Evolutionary conservation across 2,888 invertebrate species (phyloP).

Genomic region (Agrotis clavis): DNA sequence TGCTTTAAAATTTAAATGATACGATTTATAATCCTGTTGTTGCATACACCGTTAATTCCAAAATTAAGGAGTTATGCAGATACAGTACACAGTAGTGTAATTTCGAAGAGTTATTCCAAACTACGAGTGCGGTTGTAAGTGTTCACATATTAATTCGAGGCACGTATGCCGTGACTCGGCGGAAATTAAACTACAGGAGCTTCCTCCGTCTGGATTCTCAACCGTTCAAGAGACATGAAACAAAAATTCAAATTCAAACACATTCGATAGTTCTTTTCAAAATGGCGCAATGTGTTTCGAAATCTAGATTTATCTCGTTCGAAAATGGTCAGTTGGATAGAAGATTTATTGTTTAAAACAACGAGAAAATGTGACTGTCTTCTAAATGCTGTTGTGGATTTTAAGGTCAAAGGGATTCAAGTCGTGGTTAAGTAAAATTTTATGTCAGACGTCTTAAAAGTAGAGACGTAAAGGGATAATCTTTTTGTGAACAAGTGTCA

Average conservation of each 20-base stretch:
- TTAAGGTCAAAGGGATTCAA: too few relatives aligned
- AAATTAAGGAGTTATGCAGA: neutral
- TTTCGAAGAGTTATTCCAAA: conserved; percentile 40
- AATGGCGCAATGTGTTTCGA: conserved; percentile 5
- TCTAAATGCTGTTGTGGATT: neutral
- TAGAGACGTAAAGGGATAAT: neutral
- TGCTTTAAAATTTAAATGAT: too few relatives aligned
- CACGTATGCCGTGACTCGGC: conserved; percentile 65
- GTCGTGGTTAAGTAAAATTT: neutral
- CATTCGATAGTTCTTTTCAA: conserved; percentile 34
- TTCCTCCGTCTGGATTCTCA: conserved; percentile 35
- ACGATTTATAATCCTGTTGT: neutral
- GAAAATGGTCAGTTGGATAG: neutral
- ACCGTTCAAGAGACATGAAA: conserved; percentile 33
- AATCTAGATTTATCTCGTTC: neutral
- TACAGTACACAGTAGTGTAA: conserved; percentile 13
- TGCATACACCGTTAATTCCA: neutral
- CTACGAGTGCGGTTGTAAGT: conserved; percentile 35
- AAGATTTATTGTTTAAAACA: neutral
- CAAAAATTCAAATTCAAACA: conserved; percentile 33
- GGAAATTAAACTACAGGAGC: conserved; percentile 72
- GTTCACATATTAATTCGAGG: conserved; percentile 60
- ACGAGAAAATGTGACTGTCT: neutral
- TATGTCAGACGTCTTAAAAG: too few relatives aligned
- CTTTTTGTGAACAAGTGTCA: neutral